Percentiles rank a stretch among this genome's conserved stretches.
phyloP scores from a whole-genome alignment of 2,113 vertebrate species.

The Scophthalmus maximus region DNA sequence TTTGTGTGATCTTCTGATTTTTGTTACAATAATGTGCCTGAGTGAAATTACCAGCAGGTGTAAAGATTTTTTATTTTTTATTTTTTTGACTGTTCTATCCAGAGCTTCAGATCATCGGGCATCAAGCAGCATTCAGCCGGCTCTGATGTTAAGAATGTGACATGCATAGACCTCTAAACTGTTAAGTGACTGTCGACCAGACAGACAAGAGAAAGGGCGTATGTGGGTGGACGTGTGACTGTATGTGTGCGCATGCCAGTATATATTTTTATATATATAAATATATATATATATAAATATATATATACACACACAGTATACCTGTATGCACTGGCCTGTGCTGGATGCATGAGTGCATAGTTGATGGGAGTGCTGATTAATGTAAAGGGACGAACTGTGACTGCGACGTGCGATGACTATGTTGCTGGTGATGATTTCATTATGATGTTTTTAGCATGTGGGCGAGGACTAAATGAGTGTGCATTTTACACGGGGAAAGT shows the following conservation, averaged over 20 bases:
- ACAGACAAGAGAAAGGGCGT: constrained; percentile 9
- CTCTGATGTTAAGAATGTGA: constrained; percentile 77
- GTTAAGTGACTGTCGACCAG: constrained; percentile 65
- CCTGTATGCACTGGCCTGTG: constrained; percentile 20
- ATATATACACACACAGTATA: constrained; percentile 10
- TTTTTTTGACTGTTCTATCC: constrained; percentile 39
- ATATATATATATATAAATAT: constrained; percentile 7
- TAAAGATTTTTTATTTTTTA: constrained; percentile 31
- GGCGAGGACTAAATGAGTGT: constrained; percentile 25
- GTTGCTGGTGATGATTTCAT: constrained; percentile 42
- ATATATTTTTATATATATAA: too few relatives aligned
- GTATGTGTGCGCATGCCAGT: constrained; percentile 1
- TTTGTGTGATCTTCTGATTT: constrained; percentile 16
- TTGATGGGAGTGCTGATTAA: constrained; percentile 43
- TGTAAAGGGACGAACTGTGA: constrained; percentile 45
- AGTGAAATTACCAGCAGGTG: constrained; percentile 64
- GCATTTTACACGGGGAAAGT: constrained; percentile 26
- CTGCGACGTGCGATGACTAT: constrained; percentile 43
- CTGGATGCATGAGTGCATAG: constrained; percentile 25
- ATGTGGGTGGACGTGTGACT: background rate
- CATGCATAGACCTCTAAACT: constrained; percentile 76
- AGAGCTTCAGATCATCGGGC: constrained; percentile 54
- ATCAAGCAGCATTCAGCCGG: constrained; percentile 64
- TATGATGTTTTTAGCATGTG: constrained; percentile 47
- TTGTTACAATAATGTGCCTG: constrained; percentile 66